A percentile compares a stretch with the other conserved stretches of the same genome.
These are phyloP conservation scores for Apotomis betuletana DNA, from an alignment of 2,888 invertebrate genomes.

Conservation along the genomic window DNA sequence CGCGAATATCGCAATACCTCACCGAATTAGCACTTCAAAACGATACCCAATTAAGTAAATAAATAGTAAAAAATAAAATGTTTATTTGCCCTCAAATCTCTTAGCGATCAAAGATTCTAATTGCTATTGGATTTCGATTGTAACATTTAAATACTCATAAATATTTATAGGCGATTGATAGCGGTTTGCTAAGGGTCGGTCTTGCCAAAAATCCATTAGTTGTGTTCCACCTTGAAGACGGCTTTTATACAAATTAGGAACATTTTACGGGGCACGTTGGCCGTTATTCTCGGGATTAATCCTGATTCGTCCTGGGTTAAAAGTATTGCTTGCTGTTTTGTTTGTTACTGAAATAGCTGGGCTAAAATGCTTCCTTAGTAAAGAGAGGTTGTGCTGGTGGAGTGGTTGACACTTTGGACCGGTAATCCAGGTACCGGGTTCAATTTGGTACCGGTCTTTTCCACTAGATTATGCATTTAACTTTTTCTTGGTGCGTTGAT, in stretches of 20 bases:
- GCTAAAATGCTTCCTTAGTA: neutral
- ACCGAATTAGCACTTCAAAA: neutral
- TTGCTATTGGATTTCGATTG: constrained; percentile 52
- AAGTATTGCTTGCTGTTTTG: constrained; percentile 6
- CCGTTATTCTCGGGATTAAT: constrained; percentile 19
- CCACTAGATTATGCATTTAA: no score
- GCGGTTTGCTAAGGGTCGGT: constrained; percentile 24
- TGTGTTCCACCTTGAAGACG: constrained; percentile 30
- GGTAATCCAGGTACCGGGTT: no score
- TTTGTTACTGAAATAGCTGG: neutral
- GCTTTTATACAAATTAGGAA: constrained; percentile 37
- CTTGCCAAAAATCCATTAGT: constrained; percentile 39
- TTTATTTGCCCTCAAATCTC: constrained; percentile 35
- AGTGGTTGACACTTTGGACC: no score
- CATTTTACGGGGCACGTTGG: constrained; percentile 32
- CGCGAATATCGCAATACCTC: no score
- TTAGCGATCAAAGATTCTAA: constrained; percentile 42
- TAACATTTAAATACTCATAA: constrained; percentile 52
- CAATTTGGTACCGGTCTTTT: no score
- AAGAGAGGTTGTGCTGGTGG: no score
- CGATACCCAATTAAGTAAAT: constrained; percentile 23
- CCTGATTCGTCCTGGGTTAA: constrained; percentile 16
- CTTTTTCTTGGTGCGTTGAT: no score
- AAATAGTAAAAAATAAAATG: constrained; percentile 37
- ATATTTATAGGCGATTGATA: constrained; percentile 48